phyloP scores from a whole-genome alignment of 2,797 vertebrate genomes.

The Syngnathus rostellatus region DNA sequence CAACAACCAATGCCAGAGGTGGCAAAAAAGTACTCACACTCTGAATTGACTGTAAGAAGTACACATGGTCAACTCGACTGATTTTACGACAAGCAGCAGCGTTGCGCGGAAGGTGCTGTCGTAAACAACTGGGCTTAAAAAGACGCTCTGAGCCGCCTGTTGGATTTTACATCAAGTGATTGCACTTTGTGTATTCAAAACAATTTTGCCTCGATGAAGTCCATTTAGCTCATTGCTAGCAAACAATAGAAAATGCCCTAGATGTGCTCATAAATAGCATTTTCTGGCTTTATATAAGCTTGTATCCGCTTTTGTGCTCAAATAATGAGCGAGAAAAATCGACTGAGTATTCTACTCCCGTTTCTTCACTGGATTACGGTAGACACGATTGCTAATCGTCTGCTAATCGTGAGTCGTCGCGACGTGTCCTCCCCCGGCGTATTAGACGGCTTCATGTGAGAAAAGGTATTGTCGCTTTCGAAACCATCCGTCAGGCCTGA shows the following conservation, averaged over 20 bases:
- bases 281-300: too few relatives aligned
- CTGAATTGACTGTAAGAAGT: background rate
- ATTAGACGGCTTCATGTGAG: conserved; percentile 52
- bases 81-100: background rate
- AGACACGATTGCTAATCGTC: background rate
- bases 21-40: background rate
- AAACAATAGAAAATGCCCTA: background rate
- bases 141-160: background rate
- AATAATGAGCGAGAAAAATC: background rate
- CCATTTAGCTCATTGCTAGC: background rate
- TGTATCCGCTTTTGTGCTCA: background rate
- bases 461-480: conserved; percentile 53
- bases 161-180: background rate
- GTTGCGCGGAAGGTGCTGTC: too few relatives aligned
- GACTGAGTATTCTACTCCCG: background rate
- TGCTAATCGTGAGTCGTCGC: conserved; percentile 11
- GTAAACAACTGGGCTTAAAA: background rate
- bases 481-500: conserved; percentile 60
- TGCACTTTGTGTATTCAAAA: background rate
- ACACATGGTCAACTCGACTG: background rate
- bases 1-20: background rate
- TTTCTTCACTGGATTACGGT: background rate
- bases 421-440: conserved; percentile 4
- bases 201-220: background rate
- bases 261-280: background rate